These are phyloP conservation scores for Agelaius phoeniceus DNA, from an alignment of 2,113 vertebrate genomes.

Conservation along the genomic window DNA sequence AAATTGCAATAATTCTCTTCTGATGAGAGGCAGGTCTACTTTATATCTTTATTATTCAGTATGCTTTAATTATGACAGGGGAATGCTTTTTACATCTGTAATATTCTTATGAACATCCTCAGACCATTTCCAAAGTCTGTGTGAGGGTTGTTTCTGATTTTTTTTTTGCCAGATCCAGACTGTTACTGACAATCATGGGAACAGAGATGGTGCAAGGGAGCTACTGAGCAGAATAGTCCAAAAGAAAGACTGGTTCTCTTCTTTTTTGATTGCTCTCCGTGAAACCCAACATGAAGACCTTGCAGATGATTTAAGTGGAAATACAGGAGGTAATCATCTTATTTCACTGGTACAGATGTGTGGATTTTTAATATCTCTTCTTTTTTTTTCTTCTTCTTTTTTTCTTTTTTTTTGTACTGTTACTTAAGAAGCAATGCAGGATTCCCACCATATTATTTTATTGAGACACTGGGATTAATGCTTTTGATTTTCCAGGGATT, in stretches of 20 bases:
- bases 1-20: background rate
- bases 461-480: background rate
- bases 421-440: background rate
- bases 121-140: background rate
- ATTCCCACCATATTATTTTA: background rate
- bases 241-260: constrained; percentile 85
- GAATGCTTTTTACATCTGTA: background rate
- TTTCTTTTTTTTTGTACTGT: background rate
- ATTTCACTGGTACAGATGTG: background rate
- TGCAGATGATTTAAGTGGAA: constrained; percentile 72
- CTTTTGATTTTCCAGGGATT: background rate
- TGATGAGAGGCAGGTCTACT: background rate
- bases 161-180: constrained; percentile 73
- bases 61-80: background rate
- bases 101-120: background rate
- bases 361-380: background rate
- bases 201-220: constrained; percentile 74
- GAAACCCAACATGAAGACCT: constrained; percentile 71
- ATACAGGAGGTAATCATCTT: constrained; percentile 54
- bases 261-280: constrained; percentile 77
- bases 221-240: constrained; percentile 83
- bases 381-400: background rate
- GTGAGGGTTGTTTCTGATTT: background rate
- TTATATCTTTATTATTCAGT: background rate
- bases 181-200: constrained; percentile 53